These are phyloP conservation scores for Phaedon cochleariae DNA, from an alignment of 2,888 invertebrate genomes.

Conservation along the genomic window DNA sequence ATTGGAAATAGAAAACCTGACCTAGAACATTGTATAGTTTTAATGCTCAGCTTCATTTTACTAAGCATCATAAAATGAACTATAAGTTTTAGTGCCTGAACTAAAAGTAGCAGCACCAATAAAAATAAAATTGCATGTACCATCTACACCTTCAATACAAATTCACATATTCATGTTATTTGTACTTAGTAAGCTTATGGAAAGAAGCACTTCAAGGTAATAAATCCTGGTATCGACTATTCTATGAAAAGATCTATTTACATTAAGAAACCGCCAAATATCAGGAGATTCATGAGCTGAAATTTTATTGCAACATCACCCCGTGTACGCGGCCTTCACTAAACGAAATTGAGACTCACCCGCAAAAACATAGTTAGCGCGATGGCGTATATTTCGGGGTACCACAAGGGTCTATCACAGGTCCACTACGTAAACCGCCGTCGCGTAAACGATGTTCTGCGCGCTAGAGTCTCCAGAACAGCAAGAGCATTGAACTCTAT, in stretches of 20 bases:
- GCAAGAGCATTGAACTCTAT: conserved; percentile 36
- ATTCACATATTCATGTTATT: conserved; percentile 38
- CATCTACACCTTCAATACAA: conserved; percentile 31
- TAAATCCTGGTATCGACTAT: not conserved
- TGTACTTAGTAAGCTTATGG: conserved; percentile 43
- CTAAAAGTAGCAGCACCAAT: conserved; percentile 42
- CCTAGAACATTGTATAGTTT: no score
- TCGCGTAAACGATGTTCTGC: not conserved
- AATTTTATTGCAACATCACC: conserved; percentile 50
- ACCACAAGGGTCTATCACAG: conserved; percentile 43
- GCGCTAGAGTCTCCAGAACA: not conserved
- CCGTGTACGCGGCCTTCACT: conserved; percentile 33
- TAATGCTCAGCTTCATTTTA: not conserved
- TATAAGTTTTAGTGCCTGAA: conserved; percentile 35
- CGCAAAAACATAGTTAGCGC: conserved; percentile 11
- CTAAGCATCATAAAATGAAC: not conserved
- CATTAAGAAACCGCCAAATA: conserved; percentile 24
- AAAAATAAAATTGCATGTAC: conserved; percentile 34
- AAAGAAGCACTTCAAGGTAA: conserved; percentile 38
- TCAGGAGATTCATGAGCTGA: conserved; percentile 27
- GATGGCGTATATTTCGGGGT: conserved; percentile 21
- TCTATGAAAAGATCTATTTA: conserved; percentile 10
- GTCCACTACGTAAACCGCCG: conserved; percentile 31
- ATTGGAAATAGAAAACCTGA: no score
- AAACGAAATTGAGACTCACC: conserved; percentile 5